Percentiles rank a stretch among this genome's conserved stretches.
These are phyloP conservation scores for Aporrectodea caliginosa DNA, from an alignment of 1,140 invertebrate species.

Conservation along the genomic window DNA sequence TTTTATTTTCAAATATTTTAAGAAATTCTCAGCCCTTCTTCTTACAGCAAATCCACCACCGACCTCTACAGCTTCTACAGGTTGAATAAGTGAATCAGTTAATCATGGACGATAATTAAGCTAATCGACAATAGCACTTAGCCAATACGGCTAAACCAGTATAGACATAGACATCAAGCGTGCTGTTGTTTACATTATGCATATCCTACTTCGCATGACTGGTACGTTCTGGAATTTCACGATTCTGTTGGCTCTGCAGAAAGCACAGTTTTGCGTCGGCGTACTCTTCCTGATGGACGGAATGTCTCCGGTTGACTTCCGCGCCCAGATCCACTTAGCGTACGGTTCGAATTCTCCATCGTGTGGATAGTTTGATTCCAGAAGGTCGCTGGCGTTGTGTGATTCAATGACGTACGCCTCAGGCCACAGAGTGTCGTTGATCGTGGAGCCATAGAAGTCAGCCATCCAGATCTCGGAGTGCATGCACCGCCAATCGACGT, in stretches of 20 bases:
- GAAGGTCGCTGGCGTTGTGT: neutral
- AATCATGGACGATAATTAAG: too few relatives aligned
- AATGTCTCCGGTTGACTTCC: neutral
- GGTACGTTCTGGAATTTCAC: neutral
- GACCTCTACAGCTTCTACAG: too few relatives aligned
- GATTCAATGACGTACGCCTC: neutral
- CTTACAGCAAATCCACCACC: too few relatives aligned
- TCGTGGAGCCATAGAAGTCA: neutral
- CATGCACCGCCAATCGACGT: neutral
- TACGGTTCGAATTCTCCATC: neutral
- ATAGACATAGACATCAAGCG: too few relatives aligned
- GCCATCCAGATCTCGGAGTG: neutral
- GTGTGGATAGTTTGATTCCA: neutral
- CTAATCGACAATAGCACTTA: too few relatives aligned
- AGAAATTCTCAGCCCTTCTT: too few relatives aligned
- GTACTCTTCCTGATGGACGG: neutral
- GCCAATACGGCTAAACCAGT: too few relatives aligned
- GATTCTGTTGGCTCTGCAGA: neutral
- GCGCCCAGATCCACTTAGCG: neutral
- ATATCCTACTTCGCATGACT: neutral
- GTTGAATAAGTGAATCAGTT: too few relatives aligned
- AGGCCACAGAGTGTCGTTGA: neutral
- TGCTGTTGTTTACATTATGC: too few relatives aligned
- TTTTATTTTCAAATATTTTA: too few relatives aligned
- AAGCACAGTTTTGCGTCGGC: neutral